These are phyloP conservation scores for Syngnathus rostellatus DNA, from an alignment of 2,797 vertebrate genomes.

Conservation along the genomic window DNA sequence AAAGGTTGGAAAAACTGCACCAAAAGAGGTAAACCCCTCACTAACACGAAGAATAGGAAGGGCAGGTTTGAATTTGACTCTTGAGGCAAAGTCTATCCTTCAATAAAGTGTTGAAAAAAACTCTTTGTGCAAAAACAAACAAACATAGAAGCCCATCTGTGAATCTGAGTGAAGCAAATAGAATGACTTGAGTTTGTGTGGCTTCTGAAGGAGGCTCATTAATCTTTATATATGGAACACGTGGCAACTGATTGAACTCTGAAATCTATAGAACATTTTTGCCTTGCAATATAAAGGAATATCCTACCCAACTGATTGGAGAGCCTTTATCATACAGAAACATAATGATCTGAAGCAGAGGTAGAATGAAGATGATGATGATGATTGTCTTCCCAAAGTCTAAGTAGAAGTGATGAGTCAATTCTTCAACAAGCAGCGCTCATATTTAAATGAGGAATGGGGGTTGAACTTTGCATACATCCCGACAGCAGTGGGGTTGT, in stretches of 20 bases:
- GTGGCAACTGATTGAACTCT: background rate
- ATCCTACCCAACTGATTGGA: background rate
- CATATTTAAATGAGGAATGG: background rate
- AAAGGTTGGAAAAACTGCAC: no score
- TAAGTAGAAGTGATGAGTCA: conserved; percentile 1
- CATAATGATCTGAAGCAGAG: background rate
- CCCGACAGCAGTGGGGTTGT: no score
- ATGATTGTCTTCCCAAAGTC: conserved; percentile 25
- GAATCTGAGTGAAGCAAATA: background rate
- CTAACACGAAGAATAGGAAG: no score
- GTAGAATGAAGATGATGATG: conserved; percentile 7
- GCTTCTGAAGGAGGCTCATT: background rate
- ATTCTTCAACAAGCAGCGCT: background rate
- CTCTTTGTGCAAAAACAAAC: background rate
- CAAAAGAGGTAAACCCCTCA: no score
- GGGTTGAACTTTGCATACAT: background rate
- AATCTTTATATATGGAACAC: background rate
- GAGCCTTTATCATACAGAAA: background rate
- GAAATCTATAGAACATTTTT: background rate
- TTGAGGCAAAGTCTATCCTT: background rate
- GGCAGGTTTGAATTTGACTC: background rate
- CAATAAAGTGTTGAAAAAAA: background rate
- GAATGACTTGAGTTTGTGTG: background rate
- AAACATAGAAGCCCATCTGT: background rate
- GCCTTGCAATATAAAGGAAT: background rate